Evolutionary conservation across 2,888 invertebrate genomes (phyloP).

Genomic region (Drosophila phalerata): DNA sequence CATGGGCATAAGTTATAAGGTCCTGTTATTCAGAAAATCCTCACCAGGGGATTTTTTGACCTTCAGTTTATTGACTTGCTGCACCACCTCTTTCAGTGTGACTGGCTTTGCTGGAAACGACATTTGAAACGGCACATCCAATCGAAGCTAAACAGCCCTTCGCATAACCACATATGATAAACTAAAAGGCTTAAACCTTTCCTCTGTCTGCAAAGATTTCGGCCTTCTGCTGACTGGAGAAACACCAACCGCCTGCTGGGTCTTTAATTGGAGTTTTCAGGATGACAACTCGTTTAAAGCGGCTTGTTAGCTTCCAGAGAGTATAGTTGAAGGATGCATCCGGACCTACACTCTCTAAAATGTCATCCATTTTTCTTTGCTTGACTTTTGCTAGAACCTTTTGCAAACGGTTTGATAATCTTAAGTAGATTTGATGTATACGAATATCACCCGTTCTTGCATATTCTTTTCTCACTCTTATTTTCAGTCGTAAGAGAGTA

Average conservation of each 20-base stretch:
- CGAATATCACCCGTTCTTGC: too few relatives aligned
- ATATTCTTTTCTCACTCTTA: too few relatives aligned
- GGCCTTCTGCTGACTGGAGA: slow-evolving; percentile 14
- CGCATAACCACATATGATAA: background rate
- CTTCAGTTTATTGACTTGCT: slow-evolving; percentile 3
- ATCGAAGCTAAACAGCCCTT: background rate
- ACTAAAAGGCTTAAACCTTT: slow-evolving; percentile 6
- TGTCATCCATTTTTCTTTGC: too few relatives aligned
- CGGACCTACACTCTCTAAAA: too few relatives aligned
- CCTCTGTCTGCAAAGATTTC: slow-evolving; percentile 19
- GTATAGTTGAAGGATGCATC: too few relatives aligned
- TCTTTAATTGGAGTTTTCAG: slow-evolving; percentile 3
- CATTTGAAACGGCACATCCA: slow-evolving; percentile 22
- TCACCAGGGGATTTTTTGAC: slow-evolving; percentile 17
- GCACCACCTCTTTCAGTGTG: slow-evolving; percentile 13
- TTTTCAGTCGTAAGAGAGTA: too few relatives aligned
- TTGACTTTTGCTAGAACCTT: too few relatives aligned
- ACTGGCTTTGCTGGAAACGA: slow-evolving; percentile 17
- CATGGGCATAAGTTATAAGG: slow-evolving; percentile 19
- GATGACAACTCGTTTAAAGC: background rate
- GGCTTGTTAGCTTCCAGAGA: too few relatives aligned
- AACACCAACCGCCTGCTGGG: slow-evolving; percentile 9
- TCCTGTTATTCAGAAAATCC: slow-evolving; percentile 22
- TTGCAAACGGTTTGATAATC: too few relatives aligned
- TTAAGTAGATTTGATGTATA: too few relatives aligned